Evolutionary conservation across 1,140 invertebrate species (phyloP), one percentile per base, ranked within the genome.

Genomic region (Cydia pomonella): DNA sequence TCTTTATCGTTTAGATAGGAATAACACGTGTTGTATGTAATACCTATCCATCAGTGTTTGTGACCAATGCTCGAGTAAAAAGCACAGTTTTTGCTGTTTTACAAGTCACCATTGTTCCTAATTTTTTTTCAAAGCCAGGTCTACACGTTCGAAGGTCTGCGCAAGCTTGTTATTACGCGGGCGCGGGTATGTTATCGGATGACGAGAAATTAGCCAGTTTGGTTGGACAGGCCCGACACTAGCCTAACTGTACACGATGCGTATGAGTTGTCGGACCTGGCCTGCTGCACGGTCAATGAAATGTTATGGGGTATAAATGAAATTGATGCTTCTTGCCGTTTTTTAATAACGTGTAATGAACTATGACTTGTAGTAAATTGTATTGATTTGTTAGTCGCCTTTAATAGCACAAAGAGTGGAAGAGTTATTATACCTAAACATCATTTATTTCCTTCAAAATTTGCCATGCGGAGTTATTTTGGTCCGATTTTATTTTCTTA

Each of bases 171-270:
- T 88, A 86, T 85, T 83, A 84, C 83, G 78, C 74, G 50, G 73
- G 84, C 82, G 76, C 79, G 75, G 79, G 75, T 75, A 80, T 79
- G 79, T 86, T 87, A 88, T 87, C 85, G 84, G 87, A 88, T 87
- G 84, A 76, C 79, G 80, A 84, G 80, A 80, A 88, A 88, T 87
- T 84, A 87, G 84, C 84, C 79, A 76, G 73, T 75, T 38, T 59
- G 53, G 53, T 38, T 59, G 53, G 53, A 59, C 53, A 59, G 21
- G 33, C 25, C 64, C 21, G 53, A 59, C 53, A 59, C 53, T 59
- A 59, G 53, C 53, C 53, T 59, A 59, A 59, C 53, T 23, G 53
- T 59, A 59, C n/a, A 59, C 53, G 53, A 12, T 23, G 53, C 53
- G 21, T 23, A 23, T 12, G 53, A 59, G 18, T 23, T 10, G 4